A percentile compares a stretch with the other conserved stretches of the same genome.
Evolutionary conservation across 1,140 invertebrate genomes (phyloP).

Genomic region (Drosophila subpulchrella): DNA sequence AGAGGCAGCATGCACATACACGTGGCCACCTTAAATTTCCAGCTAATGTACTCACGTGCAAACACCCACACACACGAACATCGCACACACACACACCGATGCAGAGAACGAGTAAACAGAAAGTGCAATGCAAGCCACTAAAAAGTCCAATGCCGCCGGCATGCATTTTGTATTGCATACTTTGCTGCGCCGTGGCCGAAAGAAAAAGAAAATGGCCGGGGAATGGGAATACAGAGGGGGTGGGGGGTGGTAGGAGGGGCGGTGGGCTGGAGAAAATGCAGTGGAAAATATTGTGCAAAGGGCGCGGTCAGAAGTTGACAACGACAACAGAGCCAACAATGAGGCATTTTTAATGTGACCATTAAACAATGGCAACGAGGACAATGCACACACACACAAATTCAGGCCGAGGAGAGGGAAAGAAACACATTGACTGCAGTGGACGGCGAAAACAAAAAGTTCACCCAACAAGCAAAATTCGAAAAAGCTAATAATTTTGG

Average conservation of each 20-base stretch:
- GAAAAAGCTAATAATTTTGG: not conserved
- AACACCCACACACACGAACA: not conserved
- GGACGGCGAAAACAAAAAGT: constrained; percentile 22
- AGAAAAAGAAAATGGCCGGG: constrained; percentile 30
- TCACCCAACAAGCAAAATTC: constrained; percentile 52
- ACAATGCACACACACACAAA: constrained; percentile 56
- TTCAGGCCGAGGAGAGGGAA: constrained; percentile 24
- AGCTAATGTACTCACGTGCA: constrained; percentile 52
- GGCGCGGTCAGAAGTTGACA: constrained; percentile 69
- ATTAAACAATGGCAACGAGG: constrained; percentile 79
- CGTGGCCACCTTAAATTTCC: constrained; percentile 39
- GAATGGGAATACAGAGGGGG: not conserved
- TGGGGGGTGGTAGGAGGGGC: not conserved
- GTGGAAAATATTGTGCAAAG: constrained; percentile 66
- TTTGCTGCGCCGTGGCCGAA: constrained; percentile 46
- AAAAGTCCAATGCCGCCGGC: constrained; percentile 51
- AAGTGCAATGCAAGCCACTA: constrained; percentile 55
- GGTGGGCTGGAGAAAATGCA: constrained; percentile 45
- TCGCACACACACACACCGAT: constrained; percentile 1
- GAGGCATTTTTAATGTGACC: constrained; percentile 78
- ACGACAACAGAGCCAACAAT: constrained; percentile 61
- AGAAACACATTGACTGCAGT: constrained; percentile 39
- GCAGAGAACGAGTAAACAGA: constrained; percentile 34
- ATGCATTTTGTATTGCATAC: constrained; percentile 54
- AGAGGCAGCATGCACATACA: constrained; percentile 9